phyloP scores from a whole-genome alignment of 2,888 invertebrate species.

The Morpho deidamia region DNA sequence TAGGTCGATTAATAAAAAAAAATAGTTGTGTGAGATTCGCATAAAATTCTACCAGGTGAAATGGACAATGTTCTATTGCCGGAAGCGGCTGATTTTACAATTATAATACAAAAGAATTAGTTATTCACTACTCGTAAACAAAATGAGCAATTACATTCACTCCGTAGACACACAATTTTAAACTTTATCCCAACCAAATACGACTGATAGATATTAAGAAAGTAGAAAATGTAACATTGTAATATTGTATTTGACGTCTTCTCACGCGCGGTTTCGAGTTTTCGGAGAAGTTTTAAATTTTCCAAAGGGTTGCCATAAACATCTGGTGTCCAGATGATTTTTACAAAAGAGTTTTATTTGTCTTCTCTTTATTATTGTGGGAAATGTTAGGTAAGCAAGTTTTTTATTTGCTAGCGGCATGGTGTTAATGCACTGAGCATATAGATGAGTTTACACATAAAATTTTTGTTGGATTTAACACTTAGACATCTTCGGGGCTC shows the following conservation, averaged over 20 bases:
- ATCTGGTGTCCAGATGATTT: constrained; percentile 34
- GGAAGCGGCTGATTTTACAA: constrained; percentile 34
- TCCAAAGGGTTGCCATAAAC: constrained; percentile 37
- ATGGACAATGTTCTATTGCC: constrained; percentile 21
- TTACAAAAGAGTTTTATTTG: constrained; percentile 8
- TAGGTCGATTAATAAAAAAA: neutral
- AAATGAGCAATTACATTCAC: constrained; percentile 1
- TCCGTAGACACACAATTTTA: constrained; percentile 5
- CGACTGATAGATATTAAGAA: constrained; percentile 10
- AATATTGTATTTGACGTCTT: constrained; percentile 18
- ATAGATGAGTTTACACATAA: constrained; percentile 1
- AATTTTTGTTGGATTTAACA: constrained; percentile 4
- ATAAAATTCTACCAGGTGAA: constrained; percentile 19
- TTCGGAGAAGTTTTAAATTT: constrained; percentile 33
- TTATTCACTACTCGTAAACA: constrained; percentile 30
- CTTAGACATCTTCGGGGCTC: neutral
- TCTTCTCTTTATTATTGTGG: constrained; percentile 6
- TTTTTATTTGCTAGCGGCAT: constrained; percentile 14
- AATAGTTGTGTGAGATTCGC: constrained; percentile 15
- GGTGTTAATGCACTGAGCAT: constrained; percentile 10
- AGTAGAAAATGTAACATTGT: constrained; percentile 5
- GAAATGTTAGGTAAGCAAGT: constrained; percentile 10
- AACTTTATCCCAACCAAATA: constrained; percentile 16
- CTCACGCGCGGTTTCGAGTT: constrained; percentile 32
- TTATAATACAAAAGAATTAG: constrained; percentile 31